These are phyloP conservation scores for Catajapyx aquilonaris DNA, from an alignment of 1,140 invertebrate genomes.

Conservation along the genomic window DNA sequence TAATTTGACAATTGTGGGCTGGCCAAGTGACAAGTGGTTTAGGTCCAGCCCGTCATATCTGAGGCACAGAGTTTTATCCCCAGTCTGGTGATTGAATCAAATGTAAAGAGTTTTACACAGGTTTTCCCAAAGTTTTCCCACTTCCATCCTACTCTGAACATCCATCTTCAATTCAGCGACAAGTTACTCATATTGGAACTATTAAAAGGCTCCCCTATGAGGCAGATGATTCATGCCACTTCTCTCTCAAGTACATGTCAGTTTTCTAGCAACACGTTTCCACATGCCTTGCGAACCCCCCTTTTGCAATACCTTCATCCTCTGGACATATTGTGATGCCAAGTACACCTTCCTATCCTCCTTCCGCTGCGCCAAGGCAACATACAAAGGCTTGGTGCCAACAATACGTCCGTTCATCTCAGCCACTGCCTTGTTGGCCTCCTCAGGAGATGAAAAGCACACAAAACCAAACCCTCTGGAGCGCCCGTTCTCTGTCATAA, in stretches of 20 bases:
- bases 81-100: no score
- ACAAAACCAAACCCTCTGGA: constrained; percentile 53
- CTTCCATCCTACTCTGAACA: no score
- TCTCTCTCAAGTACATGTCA: constrained; percentile 28
- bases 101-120: no score
- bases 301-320: no score
- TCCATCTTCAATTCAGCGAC: constrained; percentile 28
- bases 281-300: no score
- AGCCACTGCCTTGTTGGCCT: constrained; percentile 50
- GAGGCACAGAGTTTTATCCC: no score
- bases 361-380: constrained; percentile 48
- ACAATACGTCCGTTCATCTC: constrained; percentile 52
- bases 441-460: constrained; percentile 47
- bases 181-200: constrained; percentile 23
- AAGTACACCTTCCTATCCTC: constrained; percentile 47
- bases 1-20: no score
- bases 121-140: no score
- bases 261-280: no score
- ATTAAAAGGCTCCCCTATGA: constrained; percentile 58
- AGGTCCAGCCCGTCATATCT: no score
- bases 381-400: constrained; percentile 45
- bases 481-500: constrained; percentile 26
- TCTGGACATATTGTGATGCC: constrained; percentile 41
- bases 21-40: no score
- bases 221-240: constrained; percentile 27